A percentile compares a stretch with the other conserved stretches of the same genome.
Conservation (phyloP, 2,797 vertebrate species). For the Schizothorax lantsangensis region DNA sequence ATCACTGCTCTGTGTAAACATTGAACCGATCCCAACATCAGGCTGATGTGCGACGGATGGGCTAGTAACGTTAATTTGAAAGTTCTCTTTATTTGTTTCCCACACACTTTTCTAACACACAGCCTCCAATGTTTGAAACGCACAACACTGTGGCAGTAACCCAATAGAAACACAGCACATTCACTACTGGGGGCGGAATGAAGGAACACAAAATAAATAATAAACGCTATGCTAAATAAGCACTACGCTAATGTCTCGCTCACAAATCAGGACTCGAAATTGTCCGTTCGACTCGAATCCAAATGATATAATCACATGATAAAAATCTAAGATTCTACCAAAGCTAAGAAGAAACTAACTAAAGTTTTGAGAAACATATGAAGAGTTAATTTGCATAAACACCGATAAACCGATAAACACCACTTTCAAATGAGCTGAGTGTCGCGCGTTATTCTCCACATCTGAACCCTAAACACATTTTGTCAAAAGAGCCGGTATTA, state of each 20-base stretch:
- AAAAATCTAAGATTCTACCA: constrained; percentile 30
- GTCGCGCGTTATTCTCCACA: too few relatives aligned
- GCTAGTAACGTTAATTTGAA: neutral
- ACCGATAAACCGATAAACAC: too few relatives aligned
- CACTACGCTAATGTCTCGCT: neutral
- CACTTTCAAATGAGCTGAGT: too few relatives aligned
- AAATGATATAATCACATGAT: constrained; percentile 32
- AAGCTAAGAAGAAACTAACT: constrained; percentile 25
- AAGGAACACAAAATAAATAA: constrained; percentile 8
- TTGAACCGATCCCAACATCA: constrained; percentile 37
- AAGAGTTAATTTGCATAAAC: too few relatives aligned
- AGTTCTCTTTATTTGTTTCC: neutral
- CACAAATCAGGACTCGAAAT: neutral
- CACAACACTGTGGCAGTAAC: constrained; percentile 45
- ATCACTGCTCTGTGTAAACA: constrained; percentile 48
- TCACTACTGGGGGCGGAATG: constrained; percentile 3
- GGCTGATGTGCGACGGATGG: constrained; percentile 13
- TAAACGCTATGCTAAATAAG: neutral
- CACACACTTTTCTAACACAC: constrained; percentile 19
- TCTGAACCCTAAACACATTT: too few relatives aligned
- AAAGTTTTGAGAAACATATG: constrained; percentile 3
- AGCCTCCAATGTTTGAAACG: constrained; percentile 18
- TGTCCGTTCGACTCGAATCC: constrained; percentile 5
- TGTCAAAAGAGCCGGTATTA: too few relatives aligned
- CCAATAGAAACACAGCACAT: constrained; percentile 15